Conservation (phyloP, 1,140 invertebrate species). For the Brachionus angularis region DNA sequence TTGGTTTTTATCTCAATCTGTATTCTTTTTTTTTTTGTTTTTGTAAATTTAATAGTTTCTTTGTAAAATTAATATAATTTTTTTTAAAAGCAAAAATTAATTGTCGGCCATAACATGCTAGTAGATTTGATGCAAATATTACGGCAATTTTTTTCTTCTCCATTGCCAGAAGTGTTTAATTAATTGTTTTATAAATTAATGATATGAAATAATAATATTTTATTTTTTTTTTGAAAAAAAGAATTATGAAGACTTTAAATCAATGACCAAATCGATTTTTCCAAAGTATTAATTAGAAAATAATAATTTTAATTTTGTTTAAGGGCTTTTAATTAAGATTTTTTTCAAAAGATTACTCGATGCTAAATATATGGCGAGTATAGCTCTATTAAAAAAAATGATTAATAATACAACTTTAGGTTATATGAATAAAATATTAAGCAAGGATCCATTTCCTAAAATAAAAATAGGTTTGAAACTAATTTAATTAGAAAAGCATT, state of each 20-base stretch:
- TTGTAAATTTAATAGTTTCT: no score
- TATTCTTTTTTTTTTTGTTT: constrained; percentile 57
- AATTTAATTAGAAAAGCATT: constrained; percentile 45
- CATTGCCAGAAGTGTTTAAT: constrained; percentile 67
- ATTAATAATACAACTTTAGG: constrained; percentile 63
- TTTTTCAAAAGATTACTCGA: constrained; percentile 63
- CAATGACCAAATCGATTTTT: constrained; percentile 68
- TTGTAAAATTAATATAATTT: constrained; percentile 44
- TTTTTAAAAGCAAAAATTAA: constrained; percentile 68
- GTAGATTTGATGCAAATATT: constrained; percentile 75
- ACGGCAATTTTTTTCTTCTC: constrained; percentile 67
- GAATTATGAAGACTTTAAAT: constrained; percentile 67
- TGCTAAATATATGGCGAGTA: constrained; percentile 68
- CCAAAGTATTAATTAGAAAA: no score
- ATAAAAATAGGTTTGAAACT: constrained; percentile 64
- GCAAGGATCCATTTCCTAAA: constrained; percentile 63
- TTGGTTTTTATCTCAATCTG: constrained; percentile 69
- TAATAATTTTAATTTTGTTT: no score
- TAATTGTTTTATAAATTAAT: no score
- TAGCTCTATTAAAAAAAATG: constrained; percentile 63
- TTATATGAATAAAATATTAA: constrained; percentile 62
- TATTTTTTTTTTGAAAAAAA: constrained; percentile 45
- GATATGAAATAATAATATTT: constrained; percentile 8
- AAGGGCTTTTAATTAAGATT: no score
- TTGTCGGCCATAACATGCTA: constrained; percentile 80